Conservation (phyloP, 2,888 invertebrate species). For the Ornithoptera priamus region DNA sequence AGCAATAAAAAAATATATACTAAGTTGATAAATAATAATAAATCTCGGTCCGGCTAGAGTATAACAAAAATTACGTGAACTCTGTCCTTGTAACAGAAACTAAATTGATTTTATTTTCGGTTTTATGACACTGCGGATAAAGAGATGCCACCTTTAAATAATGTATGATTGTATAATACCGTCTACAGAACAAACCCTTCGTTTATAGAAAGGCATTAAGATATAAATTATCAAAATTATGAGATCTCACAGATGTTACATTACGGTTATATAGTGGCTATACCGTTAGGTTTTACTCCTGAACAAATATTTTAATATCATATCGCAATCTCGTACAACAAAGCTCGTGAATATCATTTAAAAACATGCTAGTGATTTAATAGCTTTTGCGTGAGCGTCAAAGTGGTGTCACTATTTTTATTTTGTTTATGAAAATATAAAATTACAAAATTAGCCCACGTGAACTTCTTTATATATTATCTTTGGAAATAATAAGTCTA, state of each 20-base stretch:
- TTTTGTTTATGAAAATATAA: constrained; percentile 19
- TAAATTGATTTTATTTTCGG: constrained; percentile 23
- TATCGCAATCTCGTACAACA: neutral
- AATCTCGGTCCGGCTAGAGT: neutral
- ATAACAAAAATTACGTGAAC: constrained; percentile 20
- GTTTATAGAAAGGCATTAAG: neutral
- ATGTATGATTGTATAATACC: neutral
- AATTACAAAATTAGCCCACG: constrained; percentile 4
- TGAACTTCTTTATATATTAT: neutral
- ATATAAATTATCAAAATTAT: neutral
- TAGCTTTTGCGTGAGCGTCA: constrained; percentile 12
- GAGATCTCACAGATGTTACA: neutral
- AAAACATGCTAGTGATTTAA: constrained; percentile 20
- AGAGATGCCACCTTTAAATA: neutral
- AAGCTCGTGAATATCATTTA: constrained; percentile 5
- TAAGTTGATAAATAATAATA: constrained; percentile 2
- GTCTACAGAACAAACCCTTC: neutral
- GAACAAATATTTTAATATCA: neutral
- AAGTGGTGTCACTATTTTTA: constrained; percentile 25
- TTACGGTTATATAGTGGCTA: neutral
- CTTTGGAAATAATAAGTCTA: neutral
- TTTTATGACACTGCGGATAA: constrained; percentile 12
- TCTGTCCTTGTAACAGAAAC: constrained; percentile 27
- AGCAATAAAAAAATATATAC: neutral
- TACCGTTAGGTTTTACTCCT: neutral